A percentile compares a stretch with the other conserved stretches of the same genome.
Evolutionary conservation across 2,888 invertebrate species (phyloP).

Genomic region (Hedya salicella): DNA sequence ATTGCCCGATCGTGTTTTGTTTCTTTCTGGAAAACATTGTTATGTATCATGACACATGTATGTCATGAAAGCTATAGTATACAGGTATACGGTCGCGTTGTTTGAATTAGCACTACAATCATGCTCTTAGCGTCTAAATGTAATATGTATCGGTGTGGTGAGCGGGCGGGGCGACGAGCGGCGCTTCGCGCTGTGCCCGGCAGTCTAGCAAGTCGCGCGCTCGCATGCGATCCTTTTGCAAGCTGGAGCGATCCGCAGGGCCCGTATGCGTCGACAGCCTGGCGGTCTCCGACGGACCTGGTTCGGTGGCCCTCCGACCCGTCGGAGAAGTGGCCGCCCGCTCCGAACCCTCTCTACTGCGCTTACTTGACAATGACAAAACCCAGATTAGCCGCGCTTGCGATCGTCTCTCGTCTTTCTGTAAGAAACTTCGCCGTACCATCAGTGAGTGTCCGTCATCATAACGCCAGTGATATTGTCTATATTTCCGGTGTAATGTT

Average conservation of each 20-base stretch:
- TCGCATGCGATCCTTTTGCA: constrained; percentile 77
- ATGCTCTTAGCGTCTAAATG: constrained; percentile 51
- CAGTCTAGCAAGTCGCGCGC: constrained; percentile 77
- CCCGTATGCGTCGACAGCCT: constrained; percentile 83
- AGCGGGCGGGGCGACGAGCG: constrained; percentile 62
- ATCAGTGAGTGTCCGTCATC: constrained; percentile 74
- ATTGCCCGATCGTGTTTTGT: constrained; percentile 21
- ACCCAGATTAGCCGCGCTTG: constrained; percentile 78
- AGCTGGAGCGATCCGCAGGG: constrained; percentile 81
- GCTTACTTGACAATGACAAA: constrained; percentile 76
- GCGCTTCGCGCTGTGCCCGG: constrained; percentile 58
- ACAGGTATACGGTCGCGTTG: constrained; percentile 56
- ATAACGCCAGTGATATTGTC: constrained; percentile 33
- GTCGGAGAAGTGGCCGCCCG: constrained; percentile 72
- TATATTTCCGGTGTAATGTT: constrained; percentile 30
- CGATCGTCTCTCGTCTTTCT: constrained; percentile 77
- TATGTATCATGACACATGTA: constrained; percentile 32
- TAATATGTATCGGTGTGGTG: constrained; percentile 53
- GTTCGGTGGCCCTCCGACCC: constrained; percentile 69
- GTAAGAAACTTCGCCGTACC: constrained; percentile 81
- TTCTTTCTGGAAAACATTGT: constrained; percentile 36
- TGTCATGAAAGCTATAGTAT: constrained; percentile 34
- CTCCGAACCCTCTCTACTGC: constrained; percentile 76
- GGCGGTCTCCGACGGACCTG: constrained; percentile 72
- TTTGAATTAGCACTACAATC: constrained; percentile 68